Base-by-base conservation (phyloP, 2,888 invertebrate genomes). In the Venustoraphidia nigricollis region DNA sequence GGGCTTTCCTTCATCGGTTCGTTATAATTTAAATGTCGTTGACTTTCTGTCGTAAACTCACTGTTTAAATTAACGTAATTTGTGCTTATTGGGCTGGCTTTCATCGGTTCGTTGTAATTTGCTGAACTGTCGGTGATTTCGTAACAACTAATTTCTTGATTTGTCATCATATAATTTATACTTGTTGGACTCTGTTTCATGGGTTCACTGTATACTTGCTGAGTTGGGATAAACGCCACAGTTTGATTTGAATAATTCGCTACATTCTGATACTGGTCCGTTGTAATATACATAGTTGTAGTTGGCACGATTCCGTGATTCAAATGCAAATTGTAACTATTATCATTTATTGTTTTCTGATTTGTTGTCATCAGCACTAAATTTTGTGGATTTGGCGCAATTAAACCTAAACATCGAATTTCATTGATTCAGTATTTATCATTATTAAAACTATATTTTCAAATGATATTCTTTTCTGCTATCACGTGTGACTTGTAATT, bases 281-380 rank as follows among this genome's bases (percentile, higher is more conserved):
- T 34, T n/a, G 46, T 41, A 35, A 46, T 46, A 17, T 46, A 45
- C 27, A 17, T 11, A 38, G 37, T 38, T 9, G 34, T 17, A 37
- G 27, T 45, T 10, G 45, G 45, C 10, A 41, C 10, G 9, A 34
- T 36, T 9, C 27, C 13, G 17, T 47, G 47, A 43, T 40, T 47
- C n/a, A 43, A 14, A 11, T 36, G 36, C 34, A 47, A 42, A 36
- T 47, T 47, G 44, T 52, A 52, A 9, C 50, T 51, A 46, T 52
- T 52, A 35, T 52, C 51, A 36, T 49, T 49, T 34, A 48, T 52
- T 27, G 52, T 50, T 14, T 46, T 51, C 17, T 49, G 52, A 9
- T 49, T 51, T 34, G 52, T 50, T 40, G 50, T 50, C 50, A 41
- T 42, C 43, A 38, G 39, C 14, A 47, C 27, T 39, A 47, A n/a